Evolutionary conservation across 2,797 vertebrate genomes (phyloP).

Genomic region (Malurus splendens): DNA sequence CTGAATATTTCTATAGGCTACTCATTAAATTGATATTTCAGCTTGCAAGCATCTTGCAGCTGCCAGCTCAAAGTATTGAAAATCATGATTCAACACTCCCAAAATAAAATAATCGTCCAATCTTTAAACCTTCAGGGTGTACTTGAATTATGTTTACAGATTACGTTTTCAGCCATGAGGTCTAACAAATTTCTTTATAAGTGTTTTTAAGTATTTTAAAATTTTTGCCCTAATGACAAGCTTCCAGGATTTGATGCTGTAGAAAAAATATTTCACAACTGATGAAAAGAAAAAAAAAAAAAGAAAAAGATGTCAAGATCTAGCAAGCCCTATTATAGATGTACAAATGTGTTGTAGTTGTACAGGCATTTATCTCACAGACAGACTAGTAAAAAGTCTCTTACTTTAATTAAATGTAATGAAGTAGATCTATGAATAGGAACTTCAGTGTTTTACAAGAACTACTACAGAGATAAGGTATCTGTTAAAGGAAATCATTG

Average conservation of each 20-base stretch:
- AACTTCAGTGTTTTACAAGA: background rate
- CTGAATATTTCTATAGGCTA: background rate
- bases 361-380: background rate
- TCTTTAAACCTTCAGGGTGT: background rate
- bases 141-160: background rate
- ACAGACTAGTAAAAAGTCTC: background rate
- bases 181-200: background rate
- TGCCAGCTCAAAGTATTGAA: conserved; percentile 1
- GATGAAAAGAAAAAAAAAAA: background rate
- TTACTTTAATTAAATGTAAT: background rate
- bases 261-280: background rate
- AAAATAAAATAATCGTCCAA: conserved; percentile 7
- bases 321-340: background rate
- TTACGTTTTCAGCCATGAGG: background rate
- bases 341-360: background rate
- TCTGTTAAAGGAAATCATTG: background rate
- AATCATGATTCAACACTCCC: background rate
- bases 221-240: background rate
- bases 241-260: background rate
- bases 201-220: background rate
- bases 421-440: background rate
- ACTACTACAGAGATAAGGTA: background rate
- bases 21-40: background rate
- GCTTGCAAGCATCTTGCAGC: background rate
- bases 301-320: background rate